A percentile compares a stretch with the other conserved stretches of the same genome.
Conservation (phyloP, 2,888 invertebrate genomes). For the Coelogynopora nodosa region DNA sequence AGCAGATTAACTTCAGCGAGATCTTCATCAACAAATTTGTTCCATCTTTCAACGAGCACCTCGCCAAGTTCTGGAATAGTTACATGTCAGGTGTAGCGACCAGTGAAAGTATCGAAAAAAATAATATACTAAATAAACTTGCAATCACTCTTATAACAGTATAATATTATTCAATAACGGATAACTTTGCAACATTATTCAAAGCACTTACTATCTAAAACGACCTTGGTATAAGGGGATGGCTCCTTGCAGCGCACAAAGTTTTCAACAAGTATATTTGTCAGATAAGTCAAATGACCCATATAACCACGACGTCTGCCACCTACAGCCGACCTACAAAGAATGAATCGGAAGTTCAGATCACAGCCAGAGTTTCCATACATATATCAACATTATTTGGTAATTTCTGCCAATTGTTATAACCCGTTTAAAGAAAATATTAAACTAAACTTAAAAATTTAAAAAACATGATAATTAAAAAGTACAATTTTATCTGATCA, state of each 20-base stretch:
- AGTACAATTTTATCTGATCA: background rate
- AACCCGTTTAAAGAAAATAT: no score
- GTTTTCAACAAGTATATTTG: constrained; percentile 63
- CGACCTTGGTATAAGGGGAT: background rate
- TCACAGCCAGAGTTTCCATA: no score
- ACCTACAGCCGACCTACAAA: background rate
- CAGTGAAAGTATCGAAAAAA: no score
- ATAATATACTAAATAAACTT: no score
- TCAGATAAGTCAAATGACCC: constrained; percentile 67
- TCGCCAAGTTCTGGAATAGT: background rate
- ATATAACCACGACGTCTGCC: constrained; percentile 64
- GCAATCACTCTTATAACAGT: no score
- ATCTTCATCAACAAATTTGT: background rate
- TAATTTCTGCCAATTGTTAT: no score
- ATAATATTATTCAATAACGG: no score
- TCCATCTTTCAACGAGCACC: background rate
- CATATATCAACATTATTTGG: no score
- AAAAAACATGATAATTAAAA: background rate
- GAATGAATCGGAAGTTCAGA: no score
- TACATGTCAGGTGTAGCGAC: no score
- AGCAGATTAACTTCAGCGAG: constrained; percentile 61
- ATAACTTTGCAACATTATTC: background rate
- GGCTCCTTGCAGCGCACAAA: constrained; percentile 49
- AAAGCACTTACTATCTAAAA: background rate
- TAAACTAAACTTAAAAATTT: background rate